phyloP scores from a whole-genome alignment of 1,140 invertebrate genomes.

The Nephotettix cincticeps region DNA sequence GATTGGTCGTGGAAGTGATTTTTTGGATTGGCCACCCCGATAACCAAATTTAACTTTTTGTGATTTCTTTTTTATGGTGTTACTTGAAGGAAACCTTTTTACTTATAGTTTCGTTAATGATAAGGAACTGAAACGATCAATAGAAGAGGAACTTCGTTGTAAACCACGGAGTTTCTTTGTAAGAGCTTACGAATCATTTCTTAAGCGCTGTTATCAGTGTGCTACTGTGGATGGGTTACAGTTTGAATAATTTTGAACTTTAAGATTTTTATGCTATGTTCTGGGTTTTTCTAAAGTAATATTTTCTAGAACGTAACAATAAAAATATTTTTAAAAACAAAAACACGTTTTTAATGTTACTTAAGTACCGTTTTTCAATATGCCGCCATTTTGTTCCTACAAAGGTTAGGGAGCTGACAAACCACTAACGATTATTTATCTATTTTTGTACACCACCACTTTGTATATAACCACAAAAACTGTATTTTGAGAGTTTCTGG shows the following conservation, averaged over 20 bases:
- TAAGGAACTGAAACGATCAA: conserved; percentile 10
- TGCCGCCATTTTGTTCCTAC: no score
- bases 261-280: neutral
- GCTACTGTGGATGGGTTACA: neutral
- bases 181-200: conserved; percentile 13
- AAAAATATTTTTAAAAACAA: no score
- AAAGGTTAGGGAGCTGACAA: no score
- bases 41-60: conserved; percentile 9
- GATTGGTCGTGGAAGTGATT: conserved; percentile 22
- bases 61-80: neutral
- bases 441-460: no score
- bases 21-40: conserved; percentile 20
- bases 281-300: neutral
- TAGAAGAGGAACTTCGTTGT: neutral
- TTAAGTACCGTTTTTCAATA: no score
- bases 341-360: no score
- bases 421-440: no score
- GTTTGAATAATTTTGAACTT: conserved; percentile 3
- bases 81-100: neutral
- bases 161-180: conserved; percentile 6
- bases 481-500: no score
- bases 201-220: conserved; percentile 12
- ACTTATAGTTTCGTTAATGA: conserved; percentile 7
- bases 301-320: neutral
- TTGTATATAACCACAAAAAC: no score